phyloP scores from a whole-genome alignment of 2,888 invertebrate genomes.

The Morpho deidamia region DNA sequence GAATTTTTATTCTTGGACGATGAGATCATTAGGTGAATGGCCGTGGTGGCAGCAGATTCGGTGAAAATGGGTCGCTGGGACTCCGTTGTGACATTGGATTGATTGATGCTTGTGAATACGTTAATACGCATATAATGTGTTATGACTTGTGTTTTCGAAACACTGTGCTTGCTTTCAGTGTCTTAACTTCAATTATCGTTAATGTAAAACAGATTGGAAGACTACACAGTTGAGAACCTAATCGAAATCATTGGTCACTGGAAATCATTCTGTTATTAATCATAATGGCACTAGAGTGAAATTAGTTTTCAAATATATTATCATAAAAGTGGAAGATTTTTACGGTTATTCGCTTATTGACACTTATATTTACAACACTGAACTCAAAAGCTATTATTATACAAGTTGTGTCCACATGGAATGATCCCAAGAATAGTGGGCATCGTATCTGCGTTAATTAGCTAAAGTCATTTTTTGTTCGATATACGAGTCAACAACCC shows the following conservation, averaged over 20 bases:
- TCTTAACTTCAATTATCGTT: constrained; percentile 2
- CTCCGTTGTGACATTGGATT: constrained; percentile 61
- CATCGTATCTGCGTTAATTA: too few species aligned
- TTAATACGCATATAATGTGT: constrained; percentile 17
- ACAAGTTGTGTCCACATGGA: too few species aligned
- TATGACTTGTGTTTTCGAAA: constrained; percentile 10
- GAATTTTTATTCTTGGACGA: constrained; percentile 68
- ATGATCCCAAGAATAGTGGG: too few species aligned
- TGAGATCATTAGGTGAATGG: constrained; percentile 74
- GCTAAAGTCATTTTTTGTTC: too few species aligned
- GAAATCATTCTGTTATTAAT: neutral
- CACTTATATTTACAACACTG: too few species aligned
- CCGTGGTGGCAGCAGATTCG: constrained; percentile 44
- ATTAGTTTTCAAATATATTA: too few species aligned
- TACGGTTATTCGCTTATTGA: too few species aligned
- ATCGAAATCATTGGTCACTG: neutral
- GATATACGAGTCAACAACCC: too few species aligned
- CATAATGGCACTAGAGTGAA: neutral
- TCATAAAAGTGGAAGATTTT: too few species aligned
- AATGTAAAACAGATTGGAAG: constrained; percentile 5
- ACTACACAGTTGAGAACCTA: constrained; percentile 1
- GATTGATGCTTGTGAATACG: constrained; percentile 27
- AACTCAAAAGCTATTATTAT: too few species aligned
- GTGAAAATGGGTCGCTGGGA: constrained; percentile 59
- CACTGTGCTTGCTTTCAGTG: neutral